Conservation (phyloP, 2,888 invertebrate genomes). For the Synanthedon andrenaeformis region DNA sequence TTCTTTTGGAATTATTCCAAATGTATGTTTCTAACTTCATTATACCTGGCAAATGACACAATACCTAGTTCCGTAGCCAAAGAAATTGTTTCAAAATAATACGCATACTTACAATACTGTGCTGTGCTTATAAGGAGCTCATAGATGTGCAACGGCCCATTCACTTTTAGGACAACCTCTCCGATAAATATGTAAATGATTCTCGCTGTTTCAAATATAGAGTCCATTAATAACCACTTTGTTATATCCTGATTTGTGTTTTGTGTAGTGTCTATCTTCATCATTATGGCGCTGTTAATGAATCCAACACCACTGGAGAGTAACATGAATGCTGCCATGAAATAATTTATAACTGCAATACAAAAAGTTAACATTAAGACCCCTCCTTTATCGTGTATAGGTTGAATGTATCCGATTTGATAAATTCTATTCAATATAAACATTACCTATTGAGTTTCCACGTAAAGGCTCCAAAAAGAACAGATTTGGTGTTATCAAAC, state of each 20-base stretch:
- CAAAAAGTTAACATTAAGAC: slow-evolving; percentile 1
- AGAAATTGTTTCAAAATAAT: too few species aligned
- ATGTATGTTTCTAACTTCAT: not conserved
- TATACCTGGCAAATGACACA: not conserved
- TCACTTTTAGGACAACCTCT: slow-evolving; percentile 43
- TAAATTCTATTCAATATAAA: not conserved
- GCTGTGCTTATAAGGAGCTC: slow-evolving; percentile 47
- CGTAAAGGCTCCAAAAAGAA: slow-evolving; percentile 39
- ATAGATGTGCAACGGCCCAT: slow-evolving; percentile 40
- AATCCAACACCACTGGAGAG: slow-evolving; percentile 46
- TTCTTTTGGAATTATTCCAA: not conserved
- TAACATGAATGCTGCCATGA: slow-evolving; percentile 46
- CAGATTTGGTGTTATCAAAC: slow-evolving; percentile 40
- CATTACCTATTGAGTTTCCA: slow-evolving; percentile 22
- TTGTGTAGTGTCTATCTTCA: slow-evolving; percentile 32
- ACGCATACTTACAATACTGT: slow-evolving; percentile 44
- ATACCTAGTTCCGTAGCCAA: too few species aligned
- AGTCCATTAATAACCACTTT: slow-evolving; percentile 52
- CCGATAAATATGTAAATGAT: slow-evolving; percentile 53
- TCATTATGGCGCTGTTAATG: slow-evolving; percentile 46
- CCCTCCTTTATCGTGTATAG: not conserved
- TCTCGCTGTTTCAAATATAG: slow-evolving; percentile 52
- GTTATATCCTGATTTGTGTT: slow-evolving; percentile 45
- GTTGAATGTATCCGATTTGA: not conserved
- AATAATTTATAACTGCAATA: slow-evolving; percentile 45